A percentile compares a stretch with the other conserved stretches of the same genome.
These are phyloP conservation scores for Hypotaenidia okinawae DNA, from an alignment of 2,797 vertebrate species.

Conservation along the genomic window DNA sequence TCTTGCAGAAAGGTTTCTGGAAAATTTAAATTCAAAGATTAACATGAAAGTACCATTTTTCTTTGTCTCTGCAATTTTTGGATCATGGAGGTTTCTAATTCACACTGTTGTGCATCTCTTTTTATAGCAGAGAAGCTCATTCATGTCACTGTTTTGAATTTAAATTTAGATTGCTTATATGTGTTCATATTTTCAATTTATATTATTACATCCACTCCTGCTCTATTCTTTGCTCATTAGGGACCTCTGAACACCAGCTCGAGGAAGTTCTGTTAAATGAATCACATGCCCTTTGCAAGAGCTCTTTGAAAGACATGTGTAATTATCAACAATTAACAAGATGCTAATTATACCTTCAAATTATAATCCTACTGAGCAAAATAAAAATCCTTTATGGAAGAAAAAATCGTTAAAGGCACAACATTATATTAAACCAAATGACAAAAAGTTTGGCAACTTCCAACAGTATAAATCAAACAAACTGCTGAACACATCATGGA, in stretches of 20 bases:
- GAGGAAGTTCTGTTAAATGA: constrained; percentile 70
- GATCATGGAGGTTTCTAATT: neutral
- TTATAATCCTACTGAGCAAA: constrained; percentile 67
- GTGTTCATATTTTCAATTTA: constrained; percentile 58
- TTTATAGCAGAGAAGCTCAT: constrained; percentile 24
- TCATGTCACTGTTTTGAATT: constrained; percentile 37
- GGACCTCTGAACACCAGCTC: constrained; percentile 42
- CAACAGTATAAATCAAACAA: constrained; percentile 65
- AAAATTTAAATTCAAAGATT: neutral
- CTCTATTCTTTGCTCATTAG: constrained; percentile 51
- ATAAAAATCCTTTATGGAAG: constrained; percentile 63
- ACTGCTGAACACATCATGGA: constrained; percentile 67
- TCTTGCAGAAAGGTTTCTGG: neutral
- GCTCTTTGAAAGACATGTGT: constrained; percentile 58
- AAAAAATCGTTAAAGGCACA: constrained; percentile 54
- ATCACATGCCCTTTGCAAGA: constrained; percentile 60
- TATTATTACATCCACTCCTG: constrained; percentile 55
- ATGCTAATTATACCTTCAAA: constrained; percentile 70
- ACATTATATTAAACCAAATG: constrained; percentile 66
- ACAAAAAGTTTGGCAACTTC: constrained; percentile 72
- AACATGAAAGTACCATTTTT: neutral
- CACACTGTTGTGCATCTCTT: neutral
- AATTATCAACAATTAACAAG: constrained; percentile 71
- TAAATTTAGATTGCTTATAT: constrained; percentile 64
- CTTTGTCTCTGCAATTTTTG: constrained; percentile 11